A percentile compares a stretch with the other conserved stretches of the same genome.
phyloP scores from a whole-genome alignment of 2,797 vertebrate genomes.

The Furcifer pardalis region DNA sequence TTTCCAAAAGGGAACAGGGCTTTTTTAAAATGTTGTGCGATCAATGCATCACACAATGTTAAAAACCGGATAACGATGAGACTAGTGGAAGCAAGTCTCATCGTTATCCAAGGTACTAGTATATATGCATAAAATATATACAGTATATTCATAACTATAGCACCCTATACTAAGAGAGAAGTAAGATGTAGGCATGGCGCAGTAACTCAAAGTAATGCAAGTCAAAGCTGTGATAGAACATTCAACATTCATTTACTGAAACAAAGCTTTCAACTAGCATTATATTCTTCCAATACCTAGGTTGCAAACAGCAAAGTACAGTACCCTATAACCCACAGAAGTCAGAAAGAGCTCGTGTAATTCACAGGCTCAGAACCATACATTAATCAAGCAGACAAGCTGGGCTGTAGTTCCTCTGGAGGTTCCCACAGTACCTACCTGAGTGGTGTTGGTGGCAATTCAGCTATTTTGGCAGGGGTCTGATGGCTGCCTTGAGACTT shows the following conservation, averaged over 20 bases:
- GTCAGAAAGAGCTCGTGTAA: not conserved
- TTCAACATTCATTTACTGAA: not conserved
- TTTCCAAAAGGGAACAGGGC: too few species aligned
- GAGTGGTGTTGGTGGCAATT: constrained; percentile 85
- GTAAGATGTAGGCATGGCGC: not conserved
- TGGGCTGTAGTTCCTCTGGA: not conserved
- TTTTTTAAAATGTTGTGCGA: too few species aligned
- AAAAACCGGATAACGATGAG: too few species aligned
- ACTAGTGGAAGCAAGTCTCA: too few species aligned
- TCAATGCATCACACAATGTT: too few species aligned
- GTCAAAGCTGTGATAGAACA: not conserved
- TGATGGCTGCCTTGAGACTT: constrained; percentile 83
- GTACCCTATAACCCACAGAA: too few species aligned
- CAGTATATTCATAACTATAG: too few species aligned
- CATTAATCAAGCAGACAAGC: not conserved
- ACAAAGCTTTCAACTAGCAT: not conserved
- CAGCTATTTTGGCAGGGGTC: constrained; percentile 79
- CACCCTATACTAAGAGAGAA: too few species aligned
- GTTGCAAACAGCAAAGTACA: not conserved
- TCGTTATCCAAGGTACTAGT: too few species aligned
- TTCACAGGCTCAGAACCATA: not conserved
- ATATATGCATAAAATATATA: too few species aligned
- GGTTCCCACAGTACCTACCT: constrained; percentile 75
- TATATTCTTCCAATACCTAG: not conserved
- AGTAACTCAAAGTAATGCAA: not conserved